These are phyloP conservation scores for Brachionus plicatilis DNA, from an alignment of 1,140 invertebrate species.

Conservation along the genomic window DNA sequence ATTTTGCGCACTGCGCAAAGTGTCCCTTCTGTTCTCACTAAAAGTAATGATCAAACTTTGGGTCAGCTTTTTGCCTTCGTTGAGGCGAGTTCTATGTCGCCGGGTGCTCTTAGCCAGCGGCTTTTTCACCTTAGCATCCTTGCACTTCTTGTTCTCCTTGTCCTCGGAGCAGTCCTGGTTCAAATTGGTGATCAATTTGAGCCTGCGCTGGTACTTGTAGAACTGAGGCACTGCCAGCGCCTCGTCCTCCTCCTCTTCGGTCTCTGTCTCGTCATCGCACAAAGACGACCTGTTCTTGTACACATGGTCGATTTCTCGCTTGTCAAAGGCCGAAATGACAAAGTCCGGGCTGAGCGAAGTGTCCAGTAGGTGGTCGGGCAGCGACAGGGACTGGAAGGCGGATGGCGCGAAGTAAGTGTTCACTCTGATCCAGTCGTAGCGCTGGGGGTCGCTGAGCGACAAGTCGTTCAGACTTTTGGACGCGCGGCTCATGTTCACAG, in stretches of 20 bases:
- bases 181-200: not conserved
- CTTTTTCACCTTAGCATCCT: not conserved
- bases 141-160: not conserved
- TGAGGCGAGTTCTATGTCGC: not conserved
- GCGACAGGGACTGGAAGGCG: not conserved
- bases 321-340: constrained; percentile 12
- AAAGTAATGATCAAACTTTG: constrained; percentile 39
- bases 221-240: constrained; percentile 32
- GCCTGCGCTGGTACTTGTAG: constrained; percentile 32
- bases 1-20: constrained; percentile 23
- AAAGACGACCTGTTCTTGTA: not conserved
- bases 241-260: constrained; percentile 33
- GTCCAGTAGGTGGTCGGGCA: not conserved
- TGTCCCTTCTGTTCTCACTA: constrained; percentile 35
- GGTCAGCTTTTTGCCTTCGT: not conserved
- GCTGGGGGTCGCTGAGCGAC: not conserved
- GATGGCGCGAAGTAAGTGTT: not conserved
- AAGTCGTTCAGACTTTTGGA: not conserved
- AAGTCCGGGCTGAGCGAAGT: not conserved
- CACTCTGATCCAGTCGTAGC: constrained; percentile 23
- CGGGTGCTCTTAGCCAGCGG: not conserved
- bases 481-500: not conserved
- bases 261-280: not conserved
- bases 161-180: not conserved
- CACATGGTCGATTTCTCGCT: not conserved